Percentiles rank a stretch among this genome's conserved stretches.
Evolutionary conservation across 2,888 invertebrate genomes (phyloP).

Genomic region (Icerya purchasi): DNA sequence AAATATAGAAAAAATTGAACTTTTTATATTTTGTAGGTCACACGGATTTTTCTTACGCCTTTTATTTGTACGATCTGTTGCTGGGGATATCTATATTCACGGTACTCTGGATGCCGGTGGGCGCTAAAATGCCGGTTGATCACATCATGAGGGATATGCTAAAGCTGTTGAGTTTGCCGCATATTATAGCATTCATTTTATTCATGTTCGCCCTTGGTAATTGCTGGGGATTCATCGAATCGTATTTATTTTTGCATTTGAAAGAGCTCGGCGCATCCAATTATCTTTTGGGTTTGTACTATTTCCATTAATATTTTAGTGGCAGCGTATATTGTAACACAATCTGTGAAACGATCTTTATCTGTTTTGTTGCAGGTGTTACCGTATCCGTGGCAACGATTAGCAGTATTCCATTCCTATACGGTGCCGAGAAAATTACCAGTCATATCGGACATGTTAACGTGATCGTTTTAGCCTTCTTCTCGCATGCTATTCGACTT

Average conservation of each 20-base stretch:
- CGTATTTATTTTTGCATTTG: conserved; percentile 65
- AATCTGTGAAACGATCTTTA: too few species aligned
- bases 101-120: conserved; percentile 54
- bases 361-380: conserved; percentile 32
- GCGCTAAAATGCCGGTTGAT: conserved; percentile 53
- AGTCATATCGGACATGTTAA: conserved; percentile 60
- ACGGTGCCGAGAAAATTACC: conserved; percentile 63
- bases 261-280: conserved; percentile 65
- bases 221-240: conserved; percentile 75
- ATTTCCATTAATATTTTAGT: too few species aligned
- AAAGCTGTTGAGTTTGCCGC: conserved; percentile 52
- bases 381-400: conserved; percentile 67
- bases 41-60: conserved; percentile 72
- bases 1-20: too few species aligned
- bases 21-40: conserved; percentile 33
- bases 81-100: conserved; percentile 48
- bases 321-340: too few species aligned
- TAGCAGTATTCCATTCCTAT: conserved; percentile 63
- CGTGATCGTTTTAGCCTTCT: conserved; percentile 62
- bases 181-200: conserved; percentile 56
- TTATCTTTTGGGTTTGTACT: conserved; percentile 59
- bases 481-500: conserved; percentile 59
- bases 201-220: conserved; percentile 64
- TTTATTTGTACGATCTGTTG: conserved; percentile 55
- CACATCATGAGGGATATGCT: conserved; percentile 52